Evolutionary conservation across 2,888 invertebrate genomes (phyloP), one percentile per base, ranked within the genome.

Genomic region (Ophioninae sp.): DNA sequence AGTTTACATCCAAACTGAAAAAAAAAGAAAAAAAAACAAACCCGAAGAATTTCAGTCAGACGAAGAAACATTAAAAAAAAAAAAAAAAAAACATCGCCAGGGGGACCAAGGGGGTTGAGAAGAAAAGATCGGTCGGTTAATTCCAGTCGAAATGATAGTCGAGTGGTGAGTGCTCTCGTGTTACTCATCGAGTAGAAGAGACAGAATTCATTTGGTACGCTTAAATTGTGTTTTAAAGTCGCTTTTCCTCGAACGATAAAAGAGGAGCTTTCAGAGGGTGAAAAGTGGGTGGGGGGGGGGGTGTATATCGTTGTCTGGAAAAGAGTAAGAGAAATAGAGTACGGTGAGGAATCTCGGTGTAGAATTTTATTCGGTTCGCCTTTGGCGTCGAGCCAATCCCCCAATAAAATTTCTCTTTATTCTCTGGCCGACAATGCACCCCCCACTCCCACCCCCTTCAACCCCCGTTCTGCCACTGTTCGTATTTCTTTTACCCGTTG

Each of bases 311-410:
- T 65, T 21, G 67, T 68, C 65, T 68, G 76, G 70, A 21, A 81
- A 75, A 72, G 44, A 59, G 64, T 39, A 64, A 68, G 77, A 74
- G 80, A n/a, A 70, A 81, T 74, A 79, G 72, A 83, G 77, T 81
- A 70, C 74, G 56, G 80, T 78, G 80, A 83, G 68, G 83, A 78
- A 82, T 85, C 87, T 76, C 84, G 79, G 77, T 83, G 83, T 70
- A 83, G 86, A 75, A 85, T 85, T 87, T 87, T 87, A 87, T 87
- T 88, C 86, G 85, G 87, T 85, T 85, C 79, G 69, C 75, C 73
- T 76, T 85, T 90, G 90, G 89, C 89, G 76, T 81, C 75, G 78
- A 76, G 88, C 89, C 90, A 90, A 90, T 88, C 86, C 88, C 86
- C 87, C 89, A 87, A 89, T 87, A 89, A 89, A 90, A 89, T 87